Evolutionary conservation across 2,888 invertebrate genomes (phyloP).

Genomic region (Caenorhabditis angaria): DNA sequence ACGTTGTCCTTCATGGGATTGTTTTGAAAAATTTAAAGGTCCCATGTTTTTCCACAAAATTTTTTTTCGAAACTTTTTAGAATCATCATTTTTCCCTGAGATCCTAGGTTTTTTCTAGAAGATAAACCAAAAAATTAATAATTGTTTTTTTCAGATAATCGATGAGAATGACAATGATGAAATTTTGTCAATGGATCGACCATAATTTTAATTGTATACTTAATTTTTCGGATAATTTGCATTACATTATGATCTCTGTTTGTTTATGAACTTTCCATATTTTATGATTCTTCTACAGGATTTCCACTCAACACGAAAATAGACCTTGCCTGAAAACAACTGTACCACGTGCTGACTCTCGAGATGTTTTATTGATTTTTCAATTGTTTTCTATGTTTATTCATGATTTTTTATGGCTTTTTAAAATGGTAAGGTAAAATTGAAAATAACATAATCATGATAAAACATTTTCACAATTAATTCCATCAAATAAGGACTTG

Average conservation of each 20-base stretch:
- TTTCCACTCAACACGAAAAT: background rate
- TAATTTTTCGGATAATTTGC: background rate
- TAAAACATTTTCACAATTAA: conserved; percentile 65
- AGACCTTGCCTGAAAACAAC: background rate
- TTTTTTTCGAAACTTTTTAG: too few relatives aligned
- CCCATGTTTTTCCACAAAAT: too few relatives aligned
- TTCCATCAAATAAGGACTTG: conserved; percentile 62
- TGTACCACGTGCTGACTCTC: too few relatives aligned
- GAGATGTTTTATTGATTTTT: background rate
- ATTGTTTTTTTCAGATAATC: background rate
- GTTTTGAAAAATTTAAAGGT: too few relatives aligned
- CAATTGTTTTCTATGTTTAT: background rate
- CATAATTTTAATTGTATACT: background rate
- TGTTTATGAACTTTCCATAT: background rate
- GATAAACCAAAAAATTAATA: too few relatives aligned
- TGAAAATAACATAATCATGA: conserved; percentile 60
- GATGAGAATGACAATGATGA: background rate
- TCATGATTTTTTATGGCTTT: background rate
- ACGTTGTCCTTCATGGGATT: too few relatives aligned
- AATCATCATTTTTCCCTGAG: too few relatives aligned
- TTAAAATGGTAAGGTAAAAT: conserved; percentile 46
- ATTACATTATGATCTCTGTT: background rate
- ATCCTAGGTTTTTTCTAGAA: too few relatives aligned
- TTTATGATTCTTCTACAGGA: background rate
- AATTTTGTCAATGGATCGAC: background rate